These are phyloP conservation scores for Cariama cristata DNA, from an alignment of 2,113 vertebrate species.

Conservation along the genomic window DNA sequence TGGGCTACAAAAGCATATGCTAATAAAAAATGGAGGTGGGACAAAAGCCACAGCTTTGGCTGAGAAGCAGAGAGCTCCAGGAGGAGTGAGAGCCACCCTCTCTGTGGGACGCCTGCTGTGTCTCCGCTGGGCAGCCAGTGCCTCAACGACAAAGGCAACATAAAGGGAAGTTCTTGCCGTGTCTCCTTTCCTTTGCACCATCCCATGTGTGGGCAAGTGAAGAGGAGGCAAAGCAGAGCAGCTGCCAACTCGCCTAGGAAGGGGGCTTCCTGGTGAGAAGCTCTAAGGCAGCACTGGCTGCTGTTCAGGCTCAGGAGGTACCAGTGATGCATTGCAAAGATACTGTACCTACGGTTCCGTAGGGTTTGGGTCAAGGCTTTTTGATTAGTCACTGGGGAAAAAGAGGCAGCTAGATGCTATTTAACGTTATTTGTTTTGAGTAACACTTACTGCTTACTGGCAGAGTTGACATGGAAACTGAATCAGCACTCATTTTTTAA, in stretches of 20 bases:
- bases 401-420: background rate
- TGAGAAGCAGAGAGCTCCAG: background rate
- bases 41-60: background rate
- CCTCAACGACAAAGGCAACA: background rate
- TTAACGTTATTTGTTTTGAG: slow-evolving; percentile 35
- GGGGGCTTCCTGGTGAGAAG: background rate
- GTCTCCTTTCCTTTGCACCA: background rate
- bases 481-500: slow-evolving; percentile 12
- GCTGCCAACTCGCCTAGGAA: background rate
- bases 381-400: background rate
- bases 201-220: background rate
- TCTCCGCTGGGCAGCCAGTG: background rate
- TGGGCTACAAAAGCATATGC: background rate
- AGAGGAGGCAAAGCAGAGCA: background rate
- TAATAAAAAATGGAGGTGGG: background rate
- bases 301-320: background rate
- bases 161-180: background rate
- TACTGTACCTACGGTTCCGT: background rate
- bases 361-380: background rate
- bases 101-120: background rate
- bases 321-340: background rate
- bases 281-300: background rate
- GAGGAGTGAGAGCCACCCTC: background rate
- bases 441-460: slow-evolving; percentile 34
- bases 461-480: slow-evolving; percentile 67